These are phyloP conservation scores for Muschampia plurimacula DNA, from an alignment of 2,888 invertebrate genomes.

Conservation along the genomic window DNA sequence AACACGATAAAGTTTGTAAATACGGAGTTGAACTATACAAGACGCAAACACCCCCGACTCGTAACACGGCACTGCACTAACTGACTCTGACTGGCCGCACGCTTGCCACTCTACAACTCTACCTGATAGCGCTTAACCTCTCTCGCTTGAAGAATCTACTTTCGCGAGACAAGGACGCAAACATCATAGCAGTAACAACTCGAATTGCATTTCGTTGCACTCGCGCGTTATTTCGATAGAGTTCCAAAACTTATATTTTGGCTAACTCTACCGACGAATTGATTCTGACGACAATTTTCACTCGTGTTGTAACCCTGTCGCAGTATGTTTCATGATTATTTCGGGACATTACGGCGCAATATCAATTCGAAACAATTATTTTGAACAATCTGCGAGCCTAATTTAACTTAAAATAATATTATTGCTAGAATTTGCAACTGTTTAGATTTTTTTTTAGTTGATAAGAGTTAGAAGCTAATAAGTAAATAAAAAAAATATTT, in stretches of 20 bases:
- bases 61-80: constrained; percentile 62
- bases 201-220: constrained; percentile 66
- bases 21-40: constrained; percentile 62
- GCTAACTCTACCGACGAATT: constrained; percentile 44
- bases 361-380: constrained; percentile 51
- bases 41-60: constrained; percentile 53
- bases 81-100: constrained; percentile 44
- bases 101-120: constrained; percentile 42
- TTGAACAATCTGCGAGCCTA: constrained; percentile 54
- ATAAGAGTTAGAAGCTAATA: not conserved
- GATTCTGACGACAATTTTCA: constrained; percentile 43
- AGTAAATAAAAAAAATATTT: not conserved
- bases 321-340: constrained; percentile 51
- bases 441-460: not conserved
- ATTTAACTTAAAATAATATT: constrained; percentile 54
- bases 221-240: constrained; percentile 59
- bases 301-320: constrained; percentile 54
- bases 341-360: constrained; percentile 54
- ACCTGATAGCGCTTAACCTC: constrained; percentile 63
- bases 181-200: constrained; percentile 50
- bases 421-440: constrained; percentile 24
- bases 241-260: constrained; percentile 57
- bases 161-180: constrained; percentile 57
- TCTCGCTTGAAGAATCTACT: constrained; percentile 50
- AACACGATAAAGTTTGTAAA: constrained; percentile 80